phyloP scores from a whole-genome alignment of 2,797 vertebrate species.

The Anguilla marmorata region DNA sequence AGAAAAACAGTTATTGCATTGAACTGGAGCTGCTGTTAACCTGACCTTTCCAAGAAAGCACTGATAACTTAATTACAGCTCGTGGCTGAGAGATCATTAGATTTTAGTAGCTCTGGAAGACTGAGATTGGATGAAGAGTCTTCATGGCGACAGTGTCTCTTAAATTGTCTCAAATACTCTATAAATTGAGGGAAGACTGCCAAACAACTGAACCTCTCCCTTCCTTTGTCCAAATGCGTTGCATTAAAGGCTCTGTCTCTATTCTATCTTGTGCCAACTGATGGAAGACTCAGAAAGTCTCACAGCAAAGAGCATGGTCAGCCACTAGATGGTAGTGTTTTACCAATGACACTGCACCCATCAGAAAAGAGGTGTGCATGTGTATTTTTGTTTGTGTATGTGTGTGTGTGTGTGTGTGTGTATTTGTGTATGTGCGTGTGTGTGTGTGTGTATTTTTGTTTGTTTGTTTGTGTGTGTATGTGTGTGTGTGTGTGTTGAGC shows the following conservation, averaged over 20 bases:
- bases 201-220: not conserved
- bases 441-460: no score
- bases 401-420: not conserved
- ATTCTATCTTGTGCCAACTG: not conserved
- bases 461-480: no score
- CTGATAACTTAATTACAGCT: not conserved
- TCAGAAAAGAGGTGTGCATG: not conserved
- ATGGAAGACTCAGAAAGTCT: not conserved
- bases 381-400: not conserved
- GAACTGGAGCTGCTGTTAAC: not conserved
- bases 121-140: not conserved
- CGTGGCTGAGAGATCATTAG: not conserved
- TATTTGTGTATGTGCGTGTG: no score
- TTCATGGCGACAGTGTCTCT: not conserved
- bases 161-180: not conserved
- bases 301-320: not conserved
- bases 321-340: constrained; percentile 18
- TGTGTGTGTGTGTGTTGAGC: not conserved
- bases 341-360: not conserved
- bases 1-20: not conserved
- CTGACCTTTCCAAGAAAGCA: not conserved
- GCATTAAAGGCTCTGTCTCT: not conserved
- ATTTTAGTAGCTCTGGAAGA: not conserved
- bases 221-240: not conserved
- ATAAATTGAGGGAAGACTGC: not conserved